Evolutionary conservation across 2,888 invertebrate genomes (phyloP).

Genomic region (Cerceris ruficornis): DNA sequence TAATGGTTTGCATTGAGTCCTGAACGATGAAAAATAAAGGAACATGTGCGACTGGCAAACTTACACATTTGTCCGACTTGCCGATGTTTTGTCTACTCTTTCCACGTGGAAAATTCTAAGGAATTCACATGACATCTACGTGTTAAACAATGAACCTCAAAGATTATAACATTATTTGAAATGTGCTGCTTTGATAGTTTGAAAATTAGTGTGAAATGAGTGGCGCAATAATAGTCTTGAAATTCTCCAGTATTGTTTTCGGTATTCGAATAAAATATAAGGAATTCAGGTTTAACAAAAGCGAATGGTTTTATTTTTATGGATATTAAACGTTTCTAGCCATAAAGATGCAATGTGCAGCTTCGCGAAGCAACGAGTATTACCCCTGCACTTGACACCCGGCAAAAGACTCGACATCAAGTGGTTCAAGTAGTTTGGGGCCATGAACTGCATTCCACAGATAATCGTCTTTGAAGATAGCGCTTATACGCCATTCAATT

Average conservation of each 20-base stretch:
- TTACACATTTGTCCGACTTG: too few species aligned
- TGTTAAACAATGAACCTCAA: too few species aligned
- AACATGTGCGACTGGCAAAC: too few species aligned
- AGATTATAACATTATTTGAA: too few species aligned
- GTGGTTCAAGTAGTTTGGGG: constrained; percentile 51
- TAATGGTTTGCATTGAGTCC: too few species aligned
- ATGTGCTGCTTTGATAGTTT: too few species aligned
- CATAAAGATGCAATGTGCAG: constrained; percentile 37
- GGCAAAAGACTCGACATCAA: constrained; percentile 46
- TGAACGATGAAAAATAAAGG: too few species aligned
- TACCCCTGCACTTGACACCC: constrained; percentile 54
- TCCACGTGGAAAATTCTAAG: too few species aligned
- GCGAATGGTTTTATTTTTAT: constrained; percentile 17
- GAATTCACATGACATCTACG: too few species aligned
- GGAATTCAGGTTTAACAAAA: not conserved
- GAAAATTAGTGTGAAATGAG: not conserved
- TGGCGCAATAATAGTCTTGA: not conserved
- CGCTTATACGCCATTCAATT: constrained; percentile 3
- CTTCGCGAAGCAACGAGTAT: constrained; percentile 37
- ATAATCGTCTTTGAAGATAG: constrained; percentile 34
- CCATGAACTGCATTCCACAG: constrained; percentile 38
- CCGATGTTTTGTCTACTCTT: too few species aligned
- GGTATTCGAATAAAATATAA: too few species aligned
- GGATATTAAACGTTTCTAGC: constrained; percentile 40
- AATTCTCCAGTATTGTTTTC: too few species aligned